Base-by-base conservation (phyloP, 2,113 vertebrate species). In the Corythoichthys haematopterus region DNA sequence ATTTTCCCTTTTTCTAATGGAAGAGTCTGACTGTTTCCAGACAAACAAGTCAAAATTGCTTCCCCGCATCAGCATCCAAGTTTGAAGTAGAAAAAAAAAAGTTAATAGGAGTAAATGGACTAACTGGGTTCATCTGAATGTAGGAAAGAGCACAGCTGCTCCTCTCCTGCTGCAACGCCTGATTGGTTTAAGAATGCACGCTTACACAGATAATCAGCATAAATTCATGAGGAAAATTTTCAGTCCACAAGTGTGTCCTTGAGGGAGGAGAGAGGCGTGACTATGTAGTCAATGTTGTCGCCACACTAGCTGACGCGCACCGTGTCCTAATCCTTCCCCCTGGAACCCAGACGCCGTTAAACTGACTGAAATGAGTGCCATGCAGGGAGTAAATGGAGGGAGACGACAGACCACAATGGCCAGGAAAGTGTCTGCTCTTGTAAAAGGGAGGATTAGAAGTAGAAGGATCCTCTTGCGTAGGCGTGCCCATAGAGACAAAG, bases 361-460 rank as follows among this genome's bases (percentile, higher is more conserved):
- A 90, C 87, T 87, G 87, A 83, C 86, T 81, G 83, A 74, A 86
- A 89, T 87, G 87, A 87, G 86, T 76, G 79, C 78, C 87, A 80
- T 76, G 87, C 84, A 69, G 84, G 66, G 85, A 86, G 86, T 86
- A 89, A 90, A 90, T 88, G 86, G 89, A 88, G 87, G 81, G 84
- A 89, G 86, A 88, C 85, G 71, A 66, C 60, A 63, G 69, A 84
- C 85, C 85, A 90, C 87, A 88, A 89, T 88, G 83, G 76, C 62
- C 73, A 43, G 76, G 80, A 83, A 90, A 89, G 89, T 86, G 84
- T 72, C 80, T 78, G 81, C 83, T 81, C 85, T 87, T 89, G 89
- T 89, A 86, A 88, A 89, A 72, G 77, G 81, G 80, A 80, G 89
- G 86, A 89, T 90, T 89, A 89, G 82, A 80, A 72, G 71, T 60